phyloP scores from a whole-genome alignment of 2,888 invertebrate species.

The Allacma fusca region DNA sequence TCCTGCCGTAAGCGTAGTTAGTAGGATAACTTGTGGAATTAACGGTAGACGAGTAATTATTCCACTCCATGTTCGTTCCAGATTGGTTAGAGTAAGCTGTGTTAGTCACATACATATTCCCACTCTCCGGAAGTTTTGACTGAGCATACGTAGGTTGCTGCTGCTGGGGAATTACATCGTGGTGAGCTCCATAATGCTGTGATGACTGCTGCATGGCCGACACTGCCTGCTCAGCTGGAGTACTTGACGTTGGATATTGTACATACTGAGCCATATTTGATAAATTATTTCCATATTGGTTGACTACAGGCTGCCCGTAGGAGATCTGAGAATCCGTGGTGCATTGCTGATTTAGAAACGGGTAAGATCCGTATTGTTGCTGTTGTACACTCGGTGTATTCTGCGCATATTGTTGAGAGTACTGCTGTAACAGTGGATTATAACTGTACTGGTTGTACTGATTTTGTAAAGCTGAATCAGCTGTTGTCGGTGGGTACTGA shows the following conservation, averaged over 20 bases:
- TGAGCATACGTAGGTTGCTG: not conserved
- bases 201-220: not conserved
- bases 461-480: slow-evolving; percentile 14
- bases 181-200: not conserved
- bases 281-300: not conserved
- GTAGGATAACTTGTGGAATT: not conserved
- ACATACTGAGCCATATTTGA: not conserved
- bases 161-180: not conserved
- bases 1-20: not conserved
- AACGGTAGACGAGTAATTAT: not conserved
- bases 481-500: not conserved
- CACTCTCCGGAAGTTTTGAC: not conserved
- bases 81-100: not conserved
- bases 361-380: slow-evolving; percentile 40
- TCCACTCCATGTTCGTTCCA: not conserved
- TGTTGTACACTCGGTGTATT: not conserved
- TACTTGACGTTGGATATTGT: not conserved
- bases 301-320: not conserved
- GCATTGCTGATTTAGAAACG: slow-evolving; percentile 33
- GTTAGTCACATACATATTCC: slow-evolving; percentile 10
- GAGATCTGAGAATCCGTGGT: not conserved
- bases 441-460: slow-evolving; percentile 40
- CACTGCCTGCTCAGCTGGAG: not conserved
- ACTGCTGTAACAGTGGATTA: slow-evolving; percentile 43
- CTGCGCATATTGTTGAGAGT: slow-evolving; percentile 1